Evolutionary conservation across 2,888 invertebrate genomes (phyloP), one percentile per base, ranked within the genome.

Genomic region (Agonopterix heracliana): DNA sequence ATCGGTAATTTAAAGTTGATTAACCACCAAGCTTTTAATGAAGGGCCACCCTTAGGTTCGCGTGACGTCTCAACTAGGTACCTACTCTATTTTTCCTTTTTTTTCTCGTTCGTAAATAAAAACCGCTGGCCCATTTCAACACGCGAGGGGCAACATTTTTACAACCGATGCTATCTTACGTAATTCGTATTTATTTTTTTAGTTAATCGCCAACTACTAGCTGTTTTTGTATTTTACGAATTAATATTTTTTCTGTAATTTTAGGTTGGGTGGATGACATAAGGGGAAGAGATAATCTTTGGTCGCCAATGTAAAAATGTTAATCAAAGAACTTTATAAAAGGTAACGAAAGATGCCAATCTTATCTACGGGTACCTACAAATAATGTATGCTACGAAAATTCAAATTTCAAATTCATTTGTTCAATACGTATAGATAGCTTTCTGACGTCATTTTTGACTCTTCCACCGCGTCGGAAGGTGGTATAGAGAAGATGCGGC

Each of bases 101-200:
- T 63, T 68, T 60, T 57, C 56, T 60, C 54, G 54, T 57, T 60
- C 59, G 52, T 56, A 59, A 61, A 66, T 63, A 64, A 65, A 65
- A 66, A 60, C 52, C 41, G 46, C 42, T 54, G 14, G 48, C 51
- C 52, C 50, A 45, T 51, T 52, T 51, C 53, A 54, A 52, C 49
- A 44, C 49, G 49, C 49, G 9, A 45, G 35, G 11, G n/a, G 41
- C 45, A 11, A 34, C 34, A 34, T 9, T 53, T 51, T 53, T 52
- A 53, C 40, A 36, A 12, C 45, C 14, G 49, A 53, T 54, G 13
- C 34, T 54, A 53, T 54, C 54, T 47, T 9, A 42, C 10, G 46
- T 48, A 52, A 50, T 51, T 44, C 50, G 47, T 52, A 48, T 48
- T 54, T 55, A 52, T 26, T 54, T 54, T 56, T 54, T 53, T 52